These are phyloP conservation scores for Melolontha melolontha DNA, from an alignment of 2,888 invertebrate genomes.

Conservation along the genomic window DNA sequence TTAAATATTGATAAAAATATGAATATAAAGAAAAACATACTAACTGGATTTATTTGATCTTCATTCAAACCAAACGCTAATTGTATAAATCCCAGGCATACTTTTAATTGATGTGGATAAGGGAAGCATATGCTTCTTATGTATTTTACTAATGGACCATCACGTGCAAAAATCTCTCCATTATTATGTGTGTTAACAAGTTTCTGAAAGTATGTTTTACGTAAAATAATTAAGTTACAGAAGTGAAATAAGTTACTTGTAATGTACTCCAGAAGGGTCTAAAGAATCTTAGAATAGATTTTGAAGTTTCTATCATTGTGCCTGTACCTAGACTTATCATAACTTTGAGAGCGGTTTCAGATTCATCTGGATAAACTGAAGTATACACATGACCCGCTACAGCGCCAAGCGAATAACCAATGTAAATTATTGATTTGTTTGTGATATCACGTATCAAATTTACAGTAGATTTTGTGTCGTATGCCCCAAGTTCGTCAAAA, in stretches of 20 bases:
- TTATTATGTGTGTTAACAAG: constrained; percentile 33
- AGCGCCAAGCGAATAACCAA: constrained; percentile 90
- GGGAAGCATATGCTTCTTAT: constrained; percentile 44
- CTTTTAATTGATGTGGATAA: constrained; percentile 45
- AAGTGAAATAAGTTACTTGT: constrained; percentile 60
- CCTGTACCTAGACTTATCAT: constrained; percentile 74
- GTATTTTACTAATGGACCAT: constrained; percentile 28
- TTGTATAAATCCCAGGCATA: constrained; percentile 46
- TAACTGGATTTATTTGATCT: constrained; percentile 49
- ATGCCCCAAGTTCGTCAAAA: constrained; percentile 49
- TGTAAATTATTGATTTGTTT: constrained; percentile 69
- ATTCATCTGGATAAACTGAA: constrained; percentile 74
- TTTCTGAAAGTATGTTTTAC: constrained; percentile 5
- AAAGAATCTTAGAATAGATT: constrained; percentile 72
- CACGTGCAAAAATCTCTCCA: constrained; percentile 54
- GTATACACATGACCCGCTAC: constrained; percentile 76
- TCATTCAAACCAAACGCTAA: constrained; percentile 44
- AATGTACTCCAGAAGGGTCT: constrained; percentile 72
- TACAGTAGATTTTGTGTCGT: constrained; percentile 47
- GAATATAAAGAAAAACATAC: constrained; percentile 14
- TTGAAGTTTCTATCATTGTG: constrained; percentile 68
- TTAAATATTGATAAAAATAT: no score
- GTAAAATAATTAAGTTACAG: not conserved
- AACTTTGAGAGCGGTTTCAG: constrained; percentile 72
- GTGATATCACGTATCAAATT: constrained; percentile 45